Percentiles rank a stretch among this genome's conserved stretches.
These are phyloP conservation scores for Blastobasis lacticolella DNA, from an alignment of 2,888 invertebrate species.

Conservation along the genomic window DNA sequence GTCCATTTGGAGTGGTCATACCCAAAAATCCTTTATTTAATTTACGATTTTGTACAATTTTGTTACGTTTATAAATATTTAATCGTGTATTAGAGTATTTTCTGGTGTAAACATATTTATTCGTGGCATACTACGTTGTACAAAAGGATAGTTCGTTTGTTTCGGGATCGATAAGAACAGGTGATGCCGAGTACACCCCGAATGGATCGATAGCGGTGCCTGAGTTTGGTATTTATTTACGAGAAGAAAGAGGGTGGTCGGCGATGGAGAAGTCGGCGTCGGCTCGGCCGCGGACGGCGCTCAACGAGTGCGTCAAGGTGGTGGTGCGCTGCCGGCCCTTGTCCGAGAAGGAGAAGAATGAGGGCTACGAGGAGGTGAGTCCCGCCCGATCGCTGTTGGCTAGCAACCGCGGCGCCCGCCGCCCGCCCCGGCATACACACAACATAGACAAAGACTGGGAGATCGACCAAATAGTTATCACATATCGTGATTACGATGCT, in stretches of 20 bases:
- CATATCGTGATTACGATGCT: too few relatives aligned
- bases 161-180: constrained; percentile 38
- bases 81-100: constrained; percentile 40
- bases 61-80: constrained; percentile 48
- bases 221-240: constrained; percentile 43
- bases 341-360: constrained; percentile 86
- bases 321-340: constrained; percentile 97
- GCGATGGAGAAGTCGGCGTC: constrained; percentile 68
- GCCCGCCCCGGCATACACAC: neutral
- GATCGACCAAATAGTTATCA: too few relatives aligned
- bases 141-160: constrained; percentile 19
- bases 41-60: constrained; percentile 66
- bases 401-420: neutral
- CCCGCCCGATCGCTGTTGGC: constrained; percentile 21
- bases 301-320: constrained; percentile 94
- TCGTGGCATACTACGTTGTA: constrained; percentile 19
- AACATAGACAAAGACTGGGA: too few relatives aligned
- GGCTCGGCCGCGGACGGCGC: constrained; percentile 65
- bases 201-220: constrained; percentile 70
- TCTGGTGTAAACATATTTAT: constrained; percentile 29
- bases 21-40: constrained; percentile 31
- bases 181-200: constrained; percentile 60
- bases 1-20: constrained; percentile 40
- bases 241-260: constrained; percentile 34
- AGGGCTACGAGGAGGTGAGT: constrained; percentile 79